Conservation (phyloP, 2,797 vertebrate genomes). For the Benthosema pterotum region DNA sequence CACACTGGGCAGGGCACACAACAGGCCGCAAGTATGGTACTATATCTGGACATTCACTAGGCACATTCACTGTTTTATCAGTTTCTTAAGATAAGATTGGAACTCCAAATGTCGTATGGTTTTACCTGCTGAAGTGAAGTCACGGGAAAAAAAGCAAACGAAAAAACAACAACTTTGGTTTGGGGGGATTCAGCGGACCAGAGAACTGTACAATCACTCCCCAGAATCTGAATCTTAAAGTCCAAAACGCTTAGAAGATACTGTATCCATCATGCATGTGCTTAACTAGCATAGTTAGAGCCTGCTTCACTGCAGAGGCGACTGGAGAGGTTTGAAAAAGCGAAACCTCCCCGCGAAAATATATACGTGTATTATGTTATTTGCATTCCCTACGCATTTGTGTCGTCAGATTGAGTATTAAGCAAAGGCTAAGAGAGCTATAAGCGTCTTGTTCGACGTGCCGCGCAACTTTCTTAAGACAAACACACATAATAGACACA, state of each 20-base stretch:
- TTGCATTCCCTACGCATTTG: conserved; percentile 21
- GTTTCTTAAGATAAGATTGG: background rate
- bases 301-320: background rate
- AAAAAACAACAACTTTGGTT: too few species aligned
- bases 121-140: background rate
- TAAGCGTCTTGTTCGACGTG: conserved; percentile 33
- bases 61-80: background rate
- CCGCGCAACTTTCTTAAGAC: background rate
- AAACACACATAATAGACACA: conserved; percentile 33
- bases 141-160: too few species aligned
- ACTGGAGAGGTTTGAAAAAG: conserved; percentile 5
- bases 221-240: conserved; percentile 27
- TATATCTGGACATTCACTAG: background rate
- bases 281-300: conserved; percentile 22
- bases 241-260: conserved; percentile 33
- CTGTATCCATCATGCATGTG: conserved; percentile 30
- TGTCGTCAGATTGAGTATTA: background rate
- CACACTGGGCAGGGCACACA: conserved; percentile 10
- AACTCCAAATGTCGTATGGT: background rate
- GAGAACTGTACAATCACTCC: conserved; percentile 12
- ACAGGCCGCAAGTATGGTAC: background rate
- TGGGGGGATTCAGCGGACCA: conserved; percentile 3
- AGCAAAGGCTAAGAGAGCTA: conserved; percentile 9
- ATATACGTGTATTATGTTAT: background rate
- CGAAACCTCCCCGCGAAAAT: background rate